A percentile compares a stretch with the other conserved stretches of the same genome.
These are phyloP conservation scores for Stenotaenia linearis DNA, from an alignment of 2,888 invertebrate genomes.

Conservation along the genomic window DNA sequence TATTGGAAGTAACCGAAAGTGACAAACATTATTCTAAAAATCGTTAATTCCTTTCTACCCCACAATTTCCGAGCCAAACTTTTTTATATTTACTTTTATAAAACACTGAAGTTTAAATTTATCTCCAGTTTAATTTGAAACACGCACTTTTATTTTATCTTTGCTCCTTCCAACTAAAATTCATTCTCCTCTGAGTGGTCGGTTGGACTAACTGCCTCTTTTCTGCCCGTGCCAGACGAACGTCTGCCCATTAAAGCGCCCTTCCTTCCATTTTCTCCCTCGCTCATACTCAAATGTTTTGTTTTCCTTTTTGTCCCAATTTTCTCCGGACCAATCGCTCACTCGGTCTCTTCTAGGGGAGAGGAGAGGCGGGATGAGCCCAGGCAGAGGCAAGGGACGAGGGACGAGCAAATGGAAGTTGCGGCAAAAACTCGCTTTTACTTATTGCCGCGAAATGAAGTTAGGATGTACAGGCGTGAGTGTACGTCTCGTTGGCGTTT, in stretches of 20 bases:
- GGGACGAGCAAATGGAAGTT: slow-evolving; percentile 12
- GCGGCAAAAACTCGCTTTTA: slow-evolving; percentile 5
- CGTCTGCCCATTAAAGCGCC: slow-evolving; percentile 16
- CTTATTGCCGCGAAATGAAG: slow-evolving; percentile 14
- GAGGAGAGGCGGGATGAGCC: background rate
- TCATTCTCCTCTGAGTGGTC: background rate
- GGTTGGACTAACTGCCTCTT: background rate
- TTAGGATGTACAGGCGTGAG: slow-evolving; percentile 24
- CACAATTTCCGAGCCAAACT: too few relatives aligned
- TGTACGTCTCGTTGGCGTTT: slow-evolving; percentile 11
- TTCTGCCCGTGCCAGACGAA: slow-evolving; percentile 4
- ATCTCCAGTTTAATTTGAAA: background rate
- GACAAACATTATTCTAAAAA: too few relatives aligned
- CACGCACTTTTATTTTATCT: background rate
- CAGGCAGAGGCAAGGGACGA: background rate
- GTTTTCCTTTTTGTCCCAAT: slow-evolving; percentile 26
- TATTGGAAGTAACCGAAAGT: too few relatives aligned
- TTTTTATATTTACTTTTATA: too few relatives aligned
- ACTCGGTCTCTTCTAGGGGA: background rate
- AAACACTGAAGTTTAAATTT: background rate
- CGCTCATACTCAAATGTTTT: slow-evolving; percentile 22
- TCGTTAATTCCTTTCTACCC: too few relatives aligned
- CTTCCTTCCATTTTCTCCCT: slow-evolving; percentile 10
- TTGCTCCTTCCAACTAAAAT: background rate
- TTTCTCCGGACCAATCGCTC: background rate